Percentiles rank a stretch among this genome's conserved stretches.
These are phyloP conservation scores for Drosophila picticornis DNA, from an alignment of 2,888 invertebrate genomes.

Conservation along the genomic window DNA sequence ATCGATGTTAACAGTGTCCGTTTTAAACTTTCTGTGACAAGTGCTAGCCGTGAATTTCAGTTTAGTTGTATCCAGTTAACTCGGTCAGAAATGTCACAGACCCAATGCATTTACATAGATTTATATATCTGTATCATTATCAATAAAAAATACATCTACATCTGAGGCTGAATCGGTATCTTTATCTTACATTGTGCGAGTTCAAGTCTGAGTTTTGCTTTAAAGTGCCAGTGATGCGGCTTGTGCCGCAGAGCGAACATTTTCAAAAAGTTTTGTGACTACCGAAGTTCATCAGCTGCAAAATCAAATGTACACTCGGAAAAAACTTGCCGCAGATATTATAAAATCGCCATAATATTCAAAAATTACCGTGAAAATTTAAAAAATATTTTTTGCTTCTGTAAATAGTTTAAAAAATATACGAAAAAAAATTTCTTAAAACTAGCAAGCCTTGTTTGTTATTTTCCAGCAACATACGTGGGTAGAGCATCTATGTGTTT, in stretches of 20 bases:
- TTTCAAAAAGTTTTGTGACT: conserved; percentile 40
- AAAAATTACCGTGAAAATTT: background rate
- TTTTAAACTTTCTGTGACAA: too few species aligned
- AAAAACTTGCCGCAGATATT: background rate
- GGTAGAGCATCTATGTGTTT: conserved; percentile 1
- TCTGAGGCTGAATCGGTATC: background rate
- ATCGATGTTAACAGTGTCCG: too few species aligned
- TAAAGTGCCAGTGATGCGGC: conserved; percentile 27
- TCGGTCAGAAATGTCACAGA: conserved; percentile 21
- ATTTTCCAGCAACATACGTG: background rate
- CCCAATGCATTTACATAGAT: conserved; percentile 2
- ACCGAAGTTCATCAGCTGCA: conserved; percentile 24
- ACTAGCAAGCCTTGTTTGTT: too few species aligned
- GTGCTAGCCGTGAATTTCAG: too few species aligned
- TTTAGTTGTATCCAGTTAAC: conserved; percentile 18
- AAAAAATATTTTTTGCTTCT: background rate
- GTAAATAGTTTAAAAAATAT: background rate
- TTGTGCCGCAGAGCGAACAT: conserved; percentile 6
- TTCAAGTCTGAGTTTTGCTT: conserved; percentile 13
- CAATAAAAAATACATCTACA: background rate
- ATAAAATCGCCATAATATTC: background rate
- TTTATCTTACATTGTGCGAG: conserved; percentile 5
- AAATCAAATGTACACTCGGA: background rate
- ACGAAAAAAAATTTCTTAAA: background rate
- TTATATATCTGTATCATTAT: background rate